phyloP scores from a whole-genome alignment of 2,797 vertebrate genomes.

The Staurois parvus region DNA sequence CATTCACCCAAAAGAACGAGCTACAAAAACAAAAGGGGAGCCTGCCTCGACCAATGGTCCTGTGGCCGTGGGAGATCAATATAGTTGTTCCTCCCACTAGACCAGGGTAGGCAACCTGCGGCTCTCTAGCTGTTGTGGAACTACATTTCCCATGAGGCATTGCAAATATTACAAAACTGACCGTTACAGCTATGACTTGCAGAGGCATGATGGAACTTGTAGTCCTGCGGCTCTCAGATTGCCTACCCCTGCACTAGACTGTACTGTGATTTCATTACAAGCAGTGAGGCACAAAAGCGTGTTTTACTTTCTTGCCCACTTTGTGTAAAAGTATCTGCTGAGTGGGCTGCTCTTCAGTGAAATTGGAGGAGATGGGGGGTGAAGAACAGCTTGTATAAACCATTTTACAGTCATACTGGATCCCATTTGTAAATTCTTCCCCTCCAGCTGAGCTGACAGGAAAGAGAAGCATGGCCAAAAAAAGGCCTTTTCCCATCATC shows the following conservation, averaged over 20 bases:
- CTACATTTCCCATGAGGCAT: too few relatives aligned
- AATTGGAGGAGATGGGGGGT: neutral
- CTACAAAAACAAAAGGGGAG: too few relatives aligned
- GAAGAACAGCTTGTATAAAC: conserved; percentile 9
- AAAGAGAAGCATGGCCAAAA: conserved; percentile 31
- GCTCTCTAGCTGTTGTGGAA: too few relatives aligned
- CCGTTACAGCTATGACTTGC: too few relatives aligned
- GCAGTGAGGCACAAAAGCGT: conserved; percentile 24
- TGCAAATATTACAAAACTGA: too few relatives aligned
- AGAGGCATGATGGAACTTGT: too few relatives aligned
- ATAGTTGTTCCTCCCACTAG: neutral
- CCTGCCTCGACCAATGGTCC: too few relatives aligned
- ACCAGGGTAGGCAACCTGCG: too few relatives aligned
- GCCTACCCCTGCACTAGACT: too few relatives aligned
- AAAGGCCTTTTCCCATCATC: conserved; percentile 23
- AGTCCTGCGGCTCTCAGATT: too few relatives aligned
- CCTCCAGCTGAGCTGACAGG: conserved; percentile 50
- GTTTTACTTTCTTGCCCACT: conserved; percentile 14
- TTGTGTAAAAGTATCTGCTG: conserved; percentile 31
- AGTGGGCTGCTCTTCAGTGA: conserved; percentile 2
- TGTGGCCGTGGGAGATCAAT: neutral
- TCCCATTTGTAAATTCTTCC: conserved; percentile 50
- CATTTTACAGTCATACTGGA: conserved; percentile 42
- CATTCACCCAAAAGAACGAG: too few relatives aligned
- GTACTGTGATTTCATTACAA: conserved; percentile 15